phyloP scores from a whole-genome alignment of 2,888 invertebrate genomes.

The Glomeris marginata region DNA sequence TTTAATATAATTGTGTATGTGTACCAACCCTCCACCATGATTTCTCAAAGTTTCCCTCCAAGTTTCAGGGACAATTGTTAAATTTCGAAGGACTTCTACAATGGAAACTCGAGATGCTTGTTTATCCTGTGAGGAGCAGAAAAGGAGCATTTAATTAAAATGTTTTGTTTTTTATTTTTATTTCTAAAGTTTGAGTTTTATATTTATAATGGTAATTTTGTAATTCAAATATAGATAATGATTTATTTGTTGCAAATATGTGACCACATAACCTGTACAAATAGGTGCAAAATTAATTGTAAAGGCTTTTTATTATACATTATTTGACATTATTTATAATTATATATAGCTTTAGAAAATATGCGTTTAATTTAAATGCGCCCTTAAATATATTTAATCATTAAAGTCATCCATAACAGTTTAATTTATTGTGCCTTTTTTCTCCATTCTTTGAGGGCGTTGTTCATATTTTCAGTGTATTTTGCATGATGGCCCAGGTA shows the following conservation, averaged over 20 bases:
- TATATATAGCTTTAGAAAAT: background rate
- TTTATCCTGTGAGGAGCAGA: slow-evolving; percentile 15
- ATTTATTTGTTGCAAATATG: no score
- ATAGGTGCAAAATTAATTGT: no score
- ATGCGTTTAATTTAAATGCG: no score
- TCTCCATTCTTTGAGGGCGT: slow-evolving; percentile 21
- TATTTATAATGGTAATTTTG: no score
- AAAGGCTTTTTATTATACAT: no score
- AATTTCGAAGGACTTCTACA: slow-evolving; percentile 21
- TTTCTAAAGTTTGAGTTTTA: no score
- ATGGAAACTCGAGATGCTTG: slow-evolving; percentile 20
- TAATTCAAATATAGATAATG: no score
- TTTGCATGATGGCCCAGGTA: slow-evolving; percentile 23
- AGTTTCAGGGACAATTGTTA: slow-evolving; percentile 21
- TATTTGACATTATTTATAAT: no score
- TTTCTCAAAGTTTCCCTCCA: slow-evolving; percentile 20
- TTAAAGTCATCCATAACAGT: background rate
- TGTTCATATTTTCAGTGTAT: slow-evolving; percentile 23
- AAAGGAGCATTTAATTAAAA: background rate
- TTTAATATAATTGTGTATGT: no score
- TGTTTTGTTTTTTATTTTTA: no score
- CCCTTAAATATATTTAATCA: background rate
- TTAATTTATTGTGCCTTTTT: slow-evolving; percentile 12
- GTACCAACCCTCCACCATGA: slow-evolving; percentile 24
- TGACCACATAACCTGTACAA: no score